Percentiles rank a stretch among this genome's conserved stretches.
These are phyloP conservation scores for Biston stratarius DNA, from an alignment of 2,888 invertebrate genomes.

Conservation along the genomic window DNA sequence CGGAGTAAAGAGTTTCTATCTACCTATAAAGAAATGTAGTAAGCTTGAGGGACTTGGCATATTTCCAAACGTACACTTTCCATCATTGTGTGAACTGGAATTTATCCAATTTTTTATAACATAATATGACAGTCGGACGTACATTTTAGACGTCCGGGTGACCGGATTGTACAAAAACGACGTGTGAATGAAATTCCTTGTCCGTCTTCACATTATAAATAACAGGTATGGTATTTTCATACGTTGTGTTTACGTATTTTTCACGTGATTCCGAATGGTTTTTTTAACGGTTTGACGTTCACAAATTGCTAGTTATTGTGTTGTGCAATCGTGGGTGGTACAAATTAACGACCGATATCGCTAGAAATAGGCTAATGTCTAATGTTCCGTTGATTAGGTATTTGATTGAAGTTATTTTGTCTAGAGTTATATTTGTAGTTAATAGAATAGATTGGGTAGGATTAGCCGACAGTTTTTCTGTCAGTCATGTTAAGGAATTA, in stretches of 20 bases:
- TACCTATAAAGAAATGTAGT: not conserved
- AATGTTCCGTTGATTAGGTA: slow-evolving; percentile 19
- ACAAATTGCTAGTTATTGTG: slow-evolving; percentile 59
- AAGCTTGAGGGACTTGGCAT: slow-evolving; percentile 6
- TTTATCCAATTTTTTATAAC: slow-evolving; percentile 6
- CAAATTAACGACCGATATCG: slow-evolving; percentile 25
- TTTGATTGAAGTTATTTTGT: slow-evolving; percentile 24
- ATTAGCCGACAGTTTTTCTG: slow-evolving; percentile 6
- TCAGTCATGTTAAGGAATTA: slow-evolving; percentile 9
- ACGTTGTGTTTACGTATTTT: slow-evolving; percentile 62
- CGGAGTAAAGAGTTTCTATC: too few relatives aligned
- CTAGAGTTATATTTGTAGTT: slow-evolving; percentile 1
- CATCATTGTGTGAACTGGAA: slow-evolving; percentile 10
- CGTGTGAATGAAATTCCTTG: slow-evolving; percentile 44
- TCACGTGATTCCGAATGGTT: slow-evolving; percentile 68
- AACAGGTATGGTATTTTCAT: slow-evolving; percentile 52
- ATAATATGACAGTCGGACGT: slow-evolving; percentile 6
- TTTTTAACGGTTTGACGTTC: slow-evolving; percentile 61
- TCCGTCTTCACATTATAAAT: slow-evolving; percentile 38
- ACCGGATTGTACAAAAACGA: slow-evolving; percentile 32
- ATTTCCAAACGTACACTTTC: slow-evolving; percentile 10
- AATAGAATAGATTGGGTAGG: not conserved
- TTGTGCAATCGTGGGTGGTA: slow-evolving; percentile 56
- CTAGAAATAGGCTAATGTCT: slow-evolving; percentile 20
- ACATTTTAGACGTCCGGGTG: slow-evolving; percentile 16